Base-by-base conservation (phyloP, 2,113 vertebrate genomes). In the Apaloderma vittatum region DNA sequence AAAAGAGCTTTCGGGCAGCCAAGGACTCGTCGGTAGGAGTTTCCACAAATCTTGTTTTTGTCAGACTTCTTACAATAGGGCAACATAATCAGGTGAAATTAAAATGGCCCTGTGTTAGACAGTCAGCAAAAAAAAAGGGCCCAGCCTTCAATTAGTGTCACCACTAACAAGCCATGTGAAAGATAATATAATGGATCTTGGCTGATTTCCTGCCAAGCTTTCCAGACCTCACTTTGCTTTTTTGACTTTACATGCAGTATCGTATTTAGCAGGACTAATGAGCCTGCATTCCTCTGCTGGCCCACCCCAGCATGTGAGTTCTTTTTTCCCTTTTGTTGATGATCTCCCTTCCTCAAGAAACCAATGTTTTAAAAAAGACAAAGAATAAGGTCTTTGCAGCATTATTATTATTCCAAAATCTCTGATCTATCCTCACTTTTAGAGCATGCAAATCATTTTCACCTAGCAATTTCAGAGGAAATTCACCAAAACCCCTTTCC, bases 201-300 rank as follows among this genome's bases (percentile, higher is more conserved):
- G 81, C 94, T 91, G 77, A 76, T 66, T 92, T 91, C 59, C 95
- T 97, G 93, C 94, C 92, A 96, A 89, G 70, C 89, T 92, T 89
- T 72, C 75, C 93, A 94, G 94, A 90, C 75, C 91, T 92, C 89
- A 63, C 62, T 96, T 87, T 94, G 91, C 76, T 95, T 93, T 95
- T 96, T 68, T 91, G 91, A 92, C 90, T 96, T 91, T 27, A 58
- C 58, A 72, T 0, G 1, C 48, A 63, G 52, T 67, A 88, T 93
- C 90, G 73, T 51, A 82, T 96, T 97, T 85, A 97, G 96, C 74
- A 95, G 90, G 66, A 75, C 91, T 97, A 97, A 97, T 88, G 94
- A 97, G 80, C 63, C 93, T 85, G 36, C 84, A 90, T 96, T 97
- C 95, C 77, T 93, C 90, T 77, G 86, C 91, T 67, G 81, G 75